phyloP scores from a whole-genome alignment of 2,113 vertebrate genomes.

The Hyperopisus bebe region DNA sequence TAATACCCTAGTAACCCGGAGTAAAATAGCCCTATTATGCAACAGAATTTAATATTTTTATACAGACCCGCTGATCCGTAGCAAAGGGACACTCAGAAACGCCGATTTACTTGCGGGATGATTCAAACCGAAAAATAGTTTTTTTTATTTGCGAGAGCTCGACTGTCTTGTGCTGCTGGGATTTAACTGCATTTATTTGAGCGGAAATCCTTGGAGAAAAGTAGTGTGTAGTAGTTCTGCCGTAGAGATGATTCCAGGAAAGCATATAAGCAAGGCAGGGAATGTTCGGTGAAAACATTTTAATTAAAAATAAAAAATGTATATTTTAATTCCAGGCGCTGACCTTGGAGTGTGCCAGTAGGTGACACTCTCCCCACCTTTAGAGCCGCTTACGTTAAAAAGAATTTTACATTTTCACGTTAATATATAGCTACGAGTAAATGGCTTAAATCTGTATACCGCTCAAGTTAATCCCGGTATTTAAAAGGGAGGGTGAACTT shows the following conservation, averaged over 20 bases:
- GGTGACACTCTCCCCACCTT: slow-evolving; percentile 21
- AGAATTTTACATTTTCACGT: not conserved
- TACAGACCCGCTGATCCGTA: not conserved
- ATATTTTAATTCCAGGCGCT: not conserved
- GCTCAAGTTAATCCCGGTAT: not conserved
- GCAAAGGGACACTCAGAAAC: not conserved
- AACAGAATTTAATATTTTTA: not conserved
- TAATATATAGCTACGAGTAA: not conserved
- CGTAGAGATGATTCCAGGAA: not conserved
- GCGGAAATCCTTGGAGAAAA: not conserved
- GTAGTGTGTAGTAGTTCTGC: not conserved
- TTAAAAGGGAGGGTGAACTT: not conserved
- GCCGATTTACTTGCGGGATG: not conserved
- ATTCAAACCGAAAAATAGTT: not conserved
- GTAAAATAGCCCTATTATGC: not conserved
- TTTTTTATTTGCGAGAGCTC: not conserved
- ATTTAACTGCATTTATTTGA: not conserved
- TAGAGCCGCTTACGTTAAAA: not conserved
- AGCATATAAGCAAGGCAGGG: not conserved
- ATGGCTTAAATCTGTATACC: not conserved
- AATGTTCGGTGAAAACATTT: not conserved
- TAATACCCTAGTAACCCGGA: not conserved
- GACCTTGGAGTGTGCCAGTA: slow-evolving; percentile 1
- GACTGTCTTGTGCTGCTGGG: not conserved
- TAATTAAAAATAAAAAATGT: not conserved